These are phyloP conservation scores for Cheirogaleus major DNA, from an alignment of 2,797 vertebrate species.

Conservation along the genomic window DNA sequence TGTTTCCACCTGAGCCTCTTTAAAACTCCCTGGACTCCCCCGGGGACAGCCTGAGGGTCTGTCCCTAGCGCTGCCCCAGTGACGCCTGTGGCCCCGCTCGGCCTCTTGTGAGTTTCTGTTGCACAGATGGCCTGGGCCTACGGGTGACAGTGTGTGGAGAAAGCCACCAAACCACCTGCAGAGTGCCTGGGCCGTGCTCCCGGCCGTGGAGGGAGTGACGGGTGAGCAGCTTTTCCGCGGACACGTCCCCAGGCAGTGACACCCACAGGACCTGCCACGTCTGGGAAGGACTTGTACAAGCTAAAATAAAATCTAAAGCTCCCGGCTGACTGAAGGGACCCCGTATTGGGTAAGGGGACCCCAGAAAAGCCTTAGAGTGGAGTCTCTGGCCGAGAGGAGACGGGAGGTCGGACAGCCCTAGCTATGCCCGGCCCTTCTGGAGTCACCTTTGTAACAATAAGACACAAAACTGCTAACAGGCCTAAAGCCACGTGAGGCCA, in stretches of 20 bases:
- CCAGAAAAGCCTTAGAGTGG: background rate
- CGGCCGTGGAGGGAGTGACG: background rate
- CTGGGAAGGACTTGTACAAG: background rate
- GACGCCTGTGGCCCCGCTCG: too few relatives aligned
- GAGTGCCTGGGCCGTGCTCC: too few relatives aligned
- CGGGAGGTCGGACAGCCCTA: background rate
- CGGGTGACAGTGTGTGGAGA: too few relatives aligned
- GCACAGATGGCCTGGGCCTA: background rate
- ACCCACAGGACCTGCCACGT: rapidly evolving
- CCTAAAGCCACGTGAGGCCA: too few relatives aligned
- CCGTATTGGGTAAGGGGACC: background rate
- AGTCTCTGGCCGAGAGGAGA: background rate
- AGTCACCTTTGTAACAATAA: background rate
- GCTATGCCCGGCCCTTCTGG: background rate
- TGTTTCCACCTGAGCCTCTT: background rate
- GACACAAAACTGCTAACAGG: background rate
- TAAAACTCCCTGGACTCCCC: too few relatives aligned
- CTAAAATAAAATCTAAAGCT: background rate
- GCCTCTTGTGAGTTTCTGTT: background rate
- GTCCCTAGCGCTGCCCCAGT: too few relatives aligned
- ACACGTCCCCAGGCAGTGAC: rapidly evolving
- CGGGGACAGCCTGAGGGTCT: background rate
- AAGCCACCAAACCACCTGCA: background rate
- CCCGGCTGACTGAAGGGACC: background rate
- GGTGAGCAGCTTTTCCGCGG: background rate